Conservation (phyloP, 2,113 vertebrate species). For the Dicrurus megarhynchus region DNA sequence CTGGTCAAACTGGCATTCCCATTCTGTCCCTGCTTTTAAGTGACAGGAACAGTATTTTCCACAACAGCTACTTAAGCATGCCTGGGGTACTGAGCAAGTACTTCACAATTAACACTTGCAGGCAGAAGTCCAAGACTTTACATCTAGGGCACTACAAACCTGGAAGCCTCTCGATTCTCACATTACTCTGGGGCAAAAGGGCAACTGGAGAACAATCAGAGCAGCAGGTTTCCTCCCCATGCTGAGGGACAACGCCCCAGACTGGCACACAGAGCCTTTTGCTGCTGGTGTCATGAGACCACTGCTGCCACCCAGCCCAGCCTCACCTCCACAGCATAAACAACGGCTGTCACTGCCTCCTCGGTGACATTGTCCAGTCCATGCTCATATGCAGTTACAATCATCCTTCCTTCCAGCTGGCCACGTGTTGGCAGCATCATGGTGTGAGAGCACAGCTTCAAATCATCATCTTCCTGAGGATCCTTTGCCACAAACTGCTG, state of each 20-base stretch:
- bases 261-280: background rate
- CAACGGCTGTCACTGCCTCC: constrained; percentile 85
- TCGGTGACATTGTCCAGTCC: constrained; percentile 93
- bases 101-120: background rate
- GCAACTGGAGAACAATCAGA: background rate
- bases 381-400: constrained; percentile 92
- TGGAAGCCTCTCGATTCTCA: background rate
- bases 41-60: background rate
- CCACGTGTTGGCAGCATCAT: constrained; percentile 90
- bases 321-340: constrained; percentile 88
- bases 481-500: constrained; percentile 91
- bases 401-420: constrained; percentile 95
- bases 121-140: background rate
- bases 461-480: constrained; percentile 88
- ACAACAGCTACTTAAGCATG: background rate
- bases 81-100: background rate
- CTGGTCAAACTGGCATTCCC: background rate
- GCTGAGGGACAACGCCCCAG: rapidly evolving
- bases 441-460: constrained; percentile 93
- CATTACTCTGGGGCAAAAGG: background rate
- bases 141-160: background rate
- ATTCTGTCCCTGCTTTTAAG: background rate
- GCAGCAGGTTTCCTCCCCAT: background rate
- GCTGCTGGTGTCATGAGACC: background rate
- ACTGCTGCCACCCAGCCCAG: background rate